Percentiles rank a stretch among this genome's conserved stretches.
These are phyloP conservation scores for Xenops minutus DNA, from an alignment of 2,797 vertebrate genomes.

Conservation along the genomic window DNA sequence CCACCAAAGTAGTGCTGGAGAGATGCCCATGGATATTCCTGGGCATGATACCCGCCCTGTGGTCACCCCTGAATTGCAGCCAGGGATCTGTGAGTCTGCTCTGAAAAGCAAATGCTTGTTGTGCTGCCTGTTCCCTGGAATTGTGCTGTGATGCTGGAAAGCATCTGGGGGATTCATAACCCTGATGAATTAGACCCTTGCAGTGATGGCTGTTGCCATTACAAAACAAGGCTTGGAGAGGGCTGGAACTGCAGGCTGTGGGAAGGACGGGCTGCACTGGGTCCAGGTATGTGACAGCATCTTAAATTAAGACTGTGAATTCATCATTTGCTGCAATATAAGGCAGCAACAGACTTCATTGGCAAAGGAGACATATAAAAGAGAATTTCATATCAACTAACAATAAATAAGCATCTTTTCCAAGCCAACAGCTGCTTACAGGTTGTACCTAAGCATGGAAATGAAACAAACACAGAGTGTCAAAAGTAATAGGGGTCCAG, in stretches of 20 bases:
- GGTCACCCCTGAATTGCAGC: background rate
- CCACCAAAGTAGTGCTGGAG: background rate
- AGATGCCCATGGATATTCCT: background rate
- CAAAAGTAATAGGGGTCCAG: background rate
- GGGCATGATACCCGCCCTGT: background rate
- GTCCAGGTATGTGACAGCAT: constrained; percentile 29
- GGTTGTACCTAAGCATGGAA: background rate
- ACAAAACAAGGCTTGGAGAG: background rate
- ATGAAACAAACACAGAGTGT: background rate
- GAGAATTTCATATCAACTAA: background rate
- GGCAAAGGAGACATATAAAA: background rate
- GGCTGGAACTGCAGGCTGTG: background rate
- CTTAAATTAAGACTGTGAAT: constrained; percentile 5
- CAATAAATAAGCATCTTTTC: constrained; percentile 4
- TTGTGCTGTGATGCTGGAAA: background rate
- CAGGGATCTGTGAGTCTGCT: background rate
- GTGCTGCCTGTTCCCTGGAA: background rate
- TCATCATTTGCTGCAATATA: constrained; percentile 40
- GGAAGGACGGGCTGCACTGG: background rate
- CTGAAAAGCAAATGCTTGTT: background rate
- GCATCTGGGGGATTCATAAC: background rate
- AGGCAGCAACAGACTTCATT: background rate
- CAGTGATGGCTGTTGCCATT: background rate
- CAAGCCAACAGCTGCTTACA: background rate
- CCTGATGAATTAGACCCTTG: background rate